Evolutionary conservation across 2,797 vertebrate genomes (phyloP), one percentile per base, ranked within the genome.

Genomic region (Peromyscus nudipes): DNA sequence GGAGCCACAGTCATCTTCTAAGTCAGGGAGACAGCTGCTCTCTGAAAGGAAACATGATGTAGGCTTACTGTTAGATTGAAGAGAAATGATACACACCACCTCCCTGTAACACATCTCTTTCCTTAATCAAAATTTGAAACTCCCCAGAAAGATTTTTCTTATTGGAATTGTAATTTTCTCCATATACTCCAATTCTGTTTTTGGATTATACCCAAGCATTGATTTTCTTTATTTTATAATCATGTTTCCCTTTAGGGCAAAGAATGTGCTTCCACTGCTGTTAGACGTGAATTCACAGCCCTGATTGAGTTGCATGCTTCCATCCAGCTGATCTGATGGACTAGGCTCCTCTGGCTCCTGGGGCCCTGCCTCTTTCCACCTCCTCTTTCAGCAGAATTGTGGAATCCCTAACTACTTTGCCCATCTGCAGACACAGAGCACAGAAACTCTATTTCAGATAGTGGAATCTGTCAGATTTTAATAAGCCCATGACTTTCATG

Each of bases 141-240:
- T 91, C 49, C 71, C 9, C 7, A 25, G 7, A 29, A 60, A 91
- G 43, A 37, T 13, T 76, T 67, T 79, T 64, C 46, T 64, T 49
- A 8, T 46, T 75, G 40, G 81, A 89, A 11, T 65, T 92, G 57
- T 86, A 88, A 81, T 89, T 81, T 89, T 60, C 34, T 87, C 43
- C 77, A 12, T 80, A 34, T 43, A 8, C 10, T 27, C 62, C n/a
- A 55, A 57, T 55, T 91, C 37, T 43, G 0, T 17, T 46, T 92
- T 69, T 52, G 64, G 27, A 37, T 80, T 12, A 40, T 69, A 37
- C 4, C 40, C 71, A 64, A 49, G 85, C 37, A 79, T 73, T 69
- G 13, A 34, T 94, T 75, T 91, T 77, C 37, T 79, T 60, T 60
- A 43, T 79, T 91, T 77, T 83, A 62, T 73, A 65, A 65, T 71